Evolutionary conservation across 92 coral and sea anemone species (phyloP).

Genomic region (Scolanthus callimorphus): DNA sequence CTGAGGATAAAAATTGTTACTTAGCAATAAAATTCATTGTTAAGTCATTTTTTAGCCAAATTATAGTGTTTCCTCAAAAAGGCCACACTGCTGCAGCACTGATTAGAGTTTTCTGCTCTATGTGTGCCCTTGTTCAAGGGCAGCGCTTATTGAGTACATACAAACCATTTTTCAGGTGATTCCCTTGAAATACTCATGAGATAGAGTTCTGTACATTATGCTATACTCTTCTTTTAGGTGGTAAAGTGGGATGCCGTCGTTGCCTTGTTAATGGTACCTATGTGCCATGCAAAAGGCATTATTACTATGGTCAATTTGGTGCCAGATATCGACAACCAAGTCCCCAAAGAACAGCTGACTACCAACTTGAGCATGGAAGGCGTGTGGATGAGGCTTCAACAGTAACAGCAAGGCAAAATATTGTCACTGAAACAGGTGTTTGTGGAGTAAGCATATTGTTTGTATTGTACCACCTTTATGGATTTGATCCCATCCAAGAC

Average conservation of each 20-base stretch:
- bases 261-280: conserved; percentile 21
- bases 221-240: conserved; percentile 43
- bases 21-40: too few species aligned
- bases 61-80: too few species aligned
- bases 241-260: conserved; percentile 37
- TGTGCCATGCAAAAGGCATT: conserved; percentile 22
- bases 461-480: conserved; percentile 23
- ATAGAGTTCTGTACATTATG: too few species aligned
- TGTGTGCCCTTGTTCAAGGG: too few species aligned
- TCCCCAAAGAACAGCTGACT: conserved; percentile 18
- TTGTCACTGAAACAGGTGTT: conserved; percentile 41
- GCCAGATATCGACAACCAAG: conserved; percentile 23
- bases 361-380: conserved; percentile 27
- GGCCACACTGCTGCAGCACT: too few species aligned
- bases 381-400: conserved; percentile 29
- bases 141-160: too few species aligned
- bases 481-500: conserved; percentile 50
- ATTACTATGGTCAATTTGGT: conserved; percentile 36
- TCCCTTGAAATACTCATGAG: too few species aligned
- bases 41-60: too few species aligned
- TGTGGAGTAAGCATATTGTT: conserved; percentile 48
- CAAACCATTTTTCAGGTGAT: too few species aligned
- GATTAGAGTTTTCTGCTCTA: too few species aligned
- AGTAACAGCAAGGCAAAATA: conserved; percentile 9
- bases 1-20: too few species aligned